These are phyloP conservation scores for Scolopax mira DNA, from an alignment of 2,113 vertebrate genomes.

Conservation along the genomic window DNA sequence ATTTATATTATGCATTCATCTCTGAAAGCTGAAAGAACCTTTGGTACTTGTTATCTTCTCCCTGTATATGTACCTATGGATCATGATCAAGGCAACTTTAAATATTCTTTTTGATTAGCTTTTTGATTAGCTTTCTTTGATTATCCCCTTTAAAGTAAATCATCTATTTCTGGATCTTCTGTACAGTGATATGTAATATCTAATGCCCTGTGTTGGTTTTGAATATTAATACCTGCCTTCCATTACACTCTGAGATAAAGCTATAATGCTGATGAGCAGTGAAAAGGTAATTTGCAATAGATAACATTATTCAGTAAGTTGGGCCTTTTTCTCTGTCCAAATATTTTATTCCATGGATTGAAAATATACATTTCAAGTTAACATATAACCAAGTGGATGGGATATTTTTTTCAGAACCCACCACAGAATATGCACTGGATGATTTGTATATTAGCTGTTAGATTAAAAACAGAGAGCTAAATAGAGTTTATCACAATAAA, in stretches of 20 bases:
- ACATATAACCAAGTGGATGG: background rate
- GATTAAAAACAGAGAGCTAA: background rate
- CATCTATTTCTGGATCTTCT: constrained; percentile 44
- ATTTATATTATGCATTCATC: background rate
- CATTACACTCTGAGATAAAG: constrained; percentile 11
- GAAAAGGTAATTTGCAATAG: constrained; percentile 39
- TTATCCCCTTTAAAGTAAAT: constrained; percentile 52
- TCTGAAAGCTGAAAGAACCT: background rate
- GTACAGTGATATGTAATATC: background rate
- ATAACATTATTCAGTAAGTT: constrained; percentile 17
- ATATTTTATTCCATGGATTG: constrained; percentile 3
- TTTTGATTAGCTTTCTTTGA: constrained; percentile 62
- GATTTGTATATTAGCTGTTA: background rate
- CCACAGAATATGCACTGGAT: background rate
- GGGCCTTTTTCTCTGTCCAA: background rate
- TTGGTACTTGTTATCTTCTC: background rate
- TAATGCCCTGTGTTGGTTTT: constrained; percentile 11
- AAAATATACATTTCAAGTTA: constrained; percentile 20
- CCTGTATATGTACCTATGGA: background rate
- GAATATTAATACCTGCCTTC: constrained; percentile 44
- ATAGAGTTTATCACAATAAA: background rate
- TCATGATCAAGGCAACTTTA: constrained; percentile 36
- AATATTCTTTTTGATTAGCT: constrained; percentile 54
- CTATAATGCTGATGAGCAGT: background rate
- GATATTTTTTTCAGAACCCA: background rate